phyloP scores from a whole-genome alignment of 2,113 vertebrate species.

The Cyprinodon variegatus region DNA sequence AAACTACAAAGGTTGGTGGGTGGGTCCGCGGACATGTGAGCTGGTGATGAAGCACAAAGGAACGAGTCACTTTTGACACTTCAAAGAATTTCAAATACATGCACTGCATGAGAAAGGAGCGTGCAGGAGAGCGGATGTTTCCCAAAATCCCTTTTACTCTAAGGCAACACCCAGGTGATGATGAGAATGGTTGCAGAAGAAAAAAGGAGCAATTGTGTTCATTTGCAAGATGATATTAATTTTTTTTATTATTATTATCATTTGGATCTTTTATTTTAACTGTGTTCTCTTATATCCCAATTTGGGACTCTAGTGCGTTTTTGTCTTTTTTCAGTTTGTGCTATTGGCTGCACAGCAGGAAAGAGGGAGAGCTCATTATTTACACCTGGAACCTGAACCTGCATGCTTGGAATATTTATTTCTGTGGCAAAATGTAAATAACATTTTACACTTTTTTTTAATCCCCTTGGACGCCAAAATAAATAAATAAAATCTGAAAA shows the following conservation, averaged over 20 bases:
- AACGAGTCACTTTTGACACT: conserved; percentile 54
- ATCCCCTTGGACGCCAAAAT: not conserved
- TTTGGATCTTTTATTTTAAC: conserved; percentile 34
- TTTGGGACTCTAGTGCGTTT: conserved; percentile 49
- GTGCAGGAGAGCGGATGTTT: conserved; percentile 27
- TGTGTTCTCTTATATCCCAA: conserved; percentile 4
- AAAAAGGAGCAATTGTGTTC: conserved; percentile 23
- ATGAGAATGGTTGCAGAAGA: not conserved
- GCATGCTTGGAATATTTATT: not conserved
- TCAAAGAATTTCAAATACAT: conserved; percentile 63
- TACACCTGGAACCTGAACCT: conserved; percentile 6
- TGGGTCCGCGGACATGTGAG: conserved; percentile 29
- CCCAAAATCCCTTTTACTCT: conserved; percentile 37
- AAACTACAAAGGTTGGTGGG: conserved; percentile 63
- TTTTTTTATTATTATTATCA: not conserved
- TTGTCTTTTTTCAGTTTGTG: conserved; percentile 13
- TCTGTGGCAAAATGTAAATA: not conserved
- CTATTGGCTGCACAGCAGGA: too few species aligned
- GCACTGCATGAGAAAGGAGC: conserved; percentile 43
- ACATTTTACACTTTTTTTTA: not conserved
- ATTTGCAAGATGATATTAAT: not conserved
- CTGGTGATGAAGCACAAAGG: conserved; percentile 26
- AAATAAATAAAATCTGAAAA: not conserved
- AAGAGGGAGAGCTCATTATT: conserved; percentile 19
- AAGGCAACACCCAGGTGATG: conserved; percentile 34